Evolutionary conservation across 2,113 vertebrate genomes (phyloP), one percentile per base, ranked within the genome.

Genomic region (Nymphicus hollandicus): DNA sequence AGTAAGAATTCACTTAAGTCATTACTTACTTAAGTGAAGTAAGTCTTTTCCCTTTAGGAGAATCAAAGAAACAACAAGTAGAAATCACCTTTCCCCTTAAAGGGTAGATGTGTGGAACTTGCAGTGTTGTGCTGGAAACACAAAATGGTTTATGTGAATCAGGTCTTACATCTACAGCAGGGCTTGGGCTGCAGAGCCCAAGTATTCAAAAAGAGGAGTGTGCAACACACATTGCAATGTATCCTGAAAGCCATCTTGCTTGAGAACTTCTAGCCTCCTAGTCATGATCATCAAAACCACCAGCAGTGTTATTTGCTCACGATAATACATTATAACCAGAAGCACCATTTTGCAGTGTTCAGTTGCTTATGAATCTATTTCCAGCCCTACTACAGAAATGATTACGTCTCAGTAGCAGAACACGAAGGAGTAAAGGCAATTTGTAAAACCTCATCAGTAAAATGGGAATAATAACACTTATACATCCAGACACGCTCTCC

Each of bases 401-500:
- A 58, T 71, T 35, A 33, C 0, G 0, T 24, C 52, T 66, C 73
- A 5, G 31, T 25, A 77, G 37, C 33, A 61, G 50, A 71, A 74
- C 53, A 88, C 43, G 43, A 78, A 66, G 44, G 20, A 74, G n/a
- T 19, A 33, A 19, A 58, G 22, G 39, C 19, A 46, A 74, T 58
- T 52, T 70, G 29, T 39, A 82, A 89, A 89, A 23, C 25, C 25
- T 58, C 33, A 60, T 20, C 28, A 41, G 53, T 78, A 69, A 49
- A 68, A 49, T 15, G 16, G 53, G 18, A 88, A 69, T 29, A 50
- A 53, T 3, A 82, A 39, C 0, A 2, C n/a, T 81, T 31, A 49
- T 0, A 33, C 35, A 73, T 7, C 35, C 65, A 78, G 44, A n/a
- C 16, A 39, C 0, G 0, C 49, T 44, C 16, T 49, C 24, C 25